Base-by-base conservation (phyloP, 1,140 invertebrate genomes). In the Diachasmimorpha longicaudata region DNA sequence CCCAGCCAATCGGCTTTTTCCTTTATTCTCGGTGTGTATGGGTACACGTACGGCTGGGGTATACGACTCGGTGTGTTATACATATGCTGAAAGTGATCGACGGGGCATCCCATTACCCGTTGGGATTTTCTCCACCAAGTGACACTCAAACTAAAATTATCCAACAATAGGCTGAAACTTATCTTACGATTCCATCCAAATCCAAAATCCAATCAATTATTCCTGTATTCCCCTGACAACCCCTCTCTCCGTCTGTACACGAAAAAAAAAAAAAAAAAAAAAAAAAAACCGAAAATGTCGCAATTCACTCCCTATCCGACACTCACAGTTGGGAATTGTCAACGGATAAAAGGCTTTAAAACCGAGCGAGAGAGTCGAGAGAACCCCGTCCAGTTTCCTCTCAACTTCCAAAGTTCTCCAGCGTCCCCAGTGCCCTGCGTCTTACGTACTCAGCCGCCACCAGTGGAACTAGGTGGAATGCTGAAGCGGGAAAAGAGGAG, bases 401-500 rank as follows among this genome's bases (percentile, higher is more conserved):
- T 36, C 68, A 76, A 76, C 16, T 70, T 70, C 23, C 3, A 58
- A 70, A 71, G 36, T 66, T 71, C 55, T 36, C 46, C 31, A 25
- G 31, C 10, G 37, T 42, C 37, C 66, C 48, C 48, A 19, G 48
- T 55, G 48, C 39, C 48, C 48, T 8, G 19, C n/a, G 58, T 68
- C 66, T 75, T 39, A 42, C 31, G 48, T 31, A 68, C 67, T 70
- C 14, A 14, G 46, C 48, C 58, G 55, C 46, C 46, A n/a, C 42
- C 39, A 58, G 63, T 44, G 55, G 36, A 23, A 42, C 68, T 39
- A 70, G 69, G 42, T 23, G 69, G 13, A 44, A 42, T 70, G 31
- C 42, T 46, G 69, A 31, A 46, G 48, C 63, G 39, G 23, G 37
- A 25, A 25, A 76, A 72, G 8, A 71, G 31, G 36, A 25, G 0